Evolutionary conservation across 2,113 vertebrate genomes (phyloP), one percentile per base, ranked within the genome.

Genomic region (Sigmodon hispidus): DNA sequence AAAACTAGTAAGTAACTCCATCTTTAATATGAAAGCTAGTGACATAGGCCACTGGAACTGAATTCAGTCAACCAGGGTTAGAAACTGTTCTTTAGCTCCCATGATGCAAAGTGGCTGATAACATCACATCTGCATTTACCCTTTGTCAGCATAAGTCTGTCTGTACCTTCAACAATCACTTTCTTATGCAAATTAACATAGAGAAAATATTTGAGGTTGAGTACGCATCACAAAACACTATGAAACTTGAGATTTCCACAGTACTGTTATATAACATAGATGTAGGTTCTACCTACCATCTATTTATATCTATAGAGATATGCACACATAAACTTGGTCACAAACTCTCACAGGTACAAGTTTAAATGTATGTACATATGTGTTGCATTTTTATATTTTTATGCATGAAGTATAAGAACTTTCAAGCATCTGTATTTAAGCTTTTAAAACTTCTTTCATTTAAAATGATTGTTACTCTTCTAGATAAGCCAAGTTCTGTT

Each of bases 1-100:
- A 87, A 94, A 96, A 90, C 52, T 72, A 97, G 57, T 34, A 91
- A 97, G 57, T 34, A 91, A 77, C 59, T 89, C 31, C 34, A 43
- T 69, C 8, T 84, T 93, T 77, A 63, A 72, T 77, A 76, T 45
- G 52, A 92, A 9, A 93, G 40, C 26, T 63, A 48, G 40, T 36
- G 16, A 80, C 29, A 86, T 0, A 19, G 19, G 36, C 8, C 57
- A 72, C 24, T 79, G 55, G 45, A 77, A 83, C 19, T 72, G 29
- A 88, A 55, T 45, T 31, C 48, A 43, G 48, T n/a, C 52, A 90
- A 13, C 9, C 31, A 15, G 1, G 3, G 2, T 63, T 69, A 83
- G 57, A 90, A 92, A 65, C 5, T 87, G 59, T 26, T 26, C 79
- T 17, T 26, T 0, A 15, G 34, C 15, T 80, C 93, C 59, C 52